These are phyloP conservation scores for Thumatha senex DNA, from an alignment of 2,888 invertebrate species.

Conservation along the genomic window DNA sequence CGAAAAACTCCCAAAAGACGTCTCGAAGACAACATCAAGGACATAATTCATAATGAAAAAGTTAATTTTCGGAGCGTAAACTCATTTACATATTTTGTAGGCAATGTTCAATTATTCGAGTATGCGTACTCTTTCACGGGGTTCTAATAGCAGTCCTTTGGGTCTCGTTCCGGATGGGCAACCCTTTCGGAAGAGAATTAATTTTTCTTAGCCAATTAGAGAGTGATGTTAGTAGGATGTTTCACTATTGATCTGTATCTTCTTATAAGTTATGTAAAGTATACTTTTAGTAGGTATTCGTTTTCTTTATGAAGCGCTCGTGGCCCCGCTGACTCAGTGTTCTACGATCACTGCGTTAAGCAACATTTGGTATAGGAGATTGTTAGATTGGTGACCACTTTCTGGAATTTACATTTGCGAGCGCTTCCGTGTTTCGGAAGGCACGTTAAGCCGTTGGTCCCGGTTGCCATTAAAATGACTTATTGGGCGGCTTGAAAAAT, in stretches of 20 bases:
- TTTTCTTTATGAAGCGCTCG: too few species aligned
- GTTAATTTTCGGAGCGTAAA: conserved; percentile 75
- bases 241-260: conserved; percentile 58
- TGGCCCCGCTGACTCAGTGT: too few species aligned
- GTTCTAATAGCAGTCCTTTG: conserved; percentile 61
- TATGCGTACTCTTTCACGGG: conserved; percentile 62
- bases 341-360: too few species aligned
- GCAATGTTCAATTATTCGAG: conserved; percentile 74
- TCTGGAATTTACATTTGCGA: too few species aligned
- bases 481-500: too few species aligned
- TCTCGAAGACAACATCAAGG: conserved; percentile 70
- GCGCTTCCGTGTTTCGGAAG: too few species aligned
- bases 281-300: not conserved
- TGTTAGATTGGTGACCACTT: too few species aligned
- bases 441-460: too few species aligned
- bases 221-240: conserved; percentile 61
- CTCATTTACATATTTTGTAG: conserved; percentile 80
- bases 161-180: conserved; percentile 64
- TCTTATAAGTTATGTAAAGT: too few species aligned
- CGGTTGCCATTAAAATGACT: too few species aligned
- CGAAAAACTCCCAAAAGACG: conserved; percentile 78
- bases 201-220: conserved; percentile 82
- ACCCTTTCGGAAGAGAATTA: conserved; percentile 74
- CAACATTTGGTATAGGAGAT: too few species aligned
- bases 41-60: conserved; percentile 84